Percentiles rank a stretch among this genome's conserved stretches.
These are phyloP conservation scores for Cassiopea xamachana DNA, from an alignment of 30 jellyfish, hydroid and myxozoan genomes.

Conservation along the genomic window DNA sequence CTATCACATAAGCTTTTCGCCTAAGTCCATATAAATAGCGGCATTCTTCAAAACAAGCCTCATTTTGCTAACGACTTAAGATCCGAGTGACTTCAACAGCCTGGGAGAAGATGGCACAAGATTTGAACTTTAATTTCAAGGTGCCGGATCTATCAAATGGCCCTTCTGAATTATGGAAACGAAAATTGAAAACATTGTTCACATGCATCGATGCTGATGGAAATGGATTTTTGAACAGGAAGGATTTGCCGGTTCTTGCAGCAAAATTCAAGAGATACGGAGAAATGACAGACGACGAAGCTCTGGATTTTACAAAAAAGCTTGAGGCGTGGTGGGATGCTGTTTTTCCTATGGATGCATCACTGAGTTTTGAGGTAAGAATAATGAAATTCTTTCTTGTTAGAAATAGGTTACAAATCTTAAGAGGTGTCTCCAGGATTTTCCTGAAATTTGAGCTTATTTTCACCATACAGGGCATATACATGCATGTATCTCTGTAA, in stretches of 20 bases:
- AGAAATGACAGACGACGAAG: conserved; percentile 50
- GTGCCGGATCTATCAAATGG: neutral
- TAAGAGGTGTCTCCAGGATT: too few relatives aligned
- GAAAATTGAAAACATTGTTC: conserved; percentile 70
- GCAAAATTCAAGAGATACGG: conserved; percentile 47
- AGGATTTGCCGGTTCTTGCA: conserved; percentile 64
- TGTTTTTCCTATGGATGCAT: conserved; percentile 17
- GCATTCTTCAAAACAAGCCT: neutral
- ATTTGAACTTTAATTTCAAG: neutral
- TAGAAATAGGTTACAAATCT: neutral
- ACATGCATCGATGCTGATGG: conserved; percentile 71
- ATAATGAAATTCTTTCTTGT: neutral
- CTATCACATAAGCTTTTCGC: neutral
- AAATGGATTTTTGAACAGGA: conserved; percentile 44
- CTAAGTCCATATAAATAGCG: neutral
- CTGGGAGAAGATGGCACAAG: conserved; percentile 6
- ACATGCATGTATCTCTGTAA: too few relatives aligned
- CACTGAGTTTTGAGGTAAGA: conserved; percentile 39
- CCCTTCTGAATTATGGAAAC: conserved; percentile 62
- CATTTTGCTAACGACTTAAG: neutral
- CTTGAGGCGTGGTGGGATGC: conserved; percentile 72
- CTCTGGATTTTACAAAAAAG: conserved; percentile 32
- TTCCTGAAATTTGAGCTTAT: too few relatives aligned
- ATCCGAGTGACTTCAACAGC: too few relatives aligned
- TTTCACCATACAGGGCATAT: too few relatives aligned